Percentiles rank a stretch among this genome's conserved stretches.
Evolutionary conservation across 2,797 vertebrate genomes (phyloP).

Genomic region (Protosalanx chinensis): DNA sequence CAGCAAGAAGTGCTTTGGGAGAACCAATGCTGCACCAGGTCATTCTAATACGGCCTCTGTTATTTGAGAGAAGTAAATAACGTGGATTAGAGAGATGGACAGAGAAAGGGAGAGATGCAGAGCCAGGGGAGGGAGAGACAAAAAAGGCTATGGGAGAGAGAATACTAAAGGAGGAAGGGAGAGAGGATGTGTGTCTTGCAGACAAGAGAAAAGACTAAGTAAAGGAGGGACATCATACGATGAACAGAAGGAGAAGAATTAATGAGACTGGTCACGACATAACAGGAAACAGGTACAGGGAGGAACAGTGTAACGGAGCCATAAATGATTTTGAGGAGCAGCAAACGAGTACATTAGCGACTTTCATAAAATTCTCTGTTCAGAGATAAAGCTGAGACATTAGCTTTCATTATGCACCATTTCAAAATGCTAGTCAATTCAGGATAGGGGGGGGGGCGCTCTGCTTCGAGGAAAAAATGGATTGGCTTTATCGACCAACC

Average conservation of each 20-base stretch:
- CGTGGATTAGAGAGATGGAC: neutral
- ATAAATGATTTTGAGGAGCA: slow-evolving; percentile 19
- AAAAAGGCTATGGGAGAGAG: neutral
- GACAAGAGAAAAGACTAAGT: neutral
- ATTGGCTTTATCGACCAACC: slow-evolving; percentile 53
- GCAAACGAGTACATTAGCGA: slow-evolving; percentile 24
- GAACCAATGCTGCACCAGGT: neutral
- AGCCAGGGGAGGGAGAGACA: neutral
- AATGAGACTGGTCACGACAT: neutral
- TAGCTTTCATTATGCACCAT: slow-evolving; percentile 53
- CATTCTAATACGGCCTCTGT: no score
- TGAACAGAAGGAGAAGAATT: neutral
- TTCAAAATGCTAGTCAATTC: slow-evolving; percentile 42
- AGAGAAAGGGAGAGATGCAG: neutral
- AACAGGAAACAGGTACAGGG: slow-evolving; percentile 7
- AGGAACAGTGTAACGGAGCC: slow-evolving; percentile 14
- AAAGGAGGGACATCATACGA: no score
- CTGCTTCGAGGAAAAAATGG: slow-evolving; percentile 39
- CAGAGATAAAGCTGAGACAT: slow-evolving; percentile 46
- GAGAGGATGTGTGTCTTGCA: neutral
- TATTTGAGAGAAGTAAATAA: neutral
- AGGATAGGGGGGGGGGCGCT: slow-evolving; percentile 32
- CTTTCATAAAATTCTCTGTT: slow-evolving; percentile 30
- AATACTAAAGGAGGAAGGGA: neutral
- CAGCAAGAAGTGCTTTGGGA: neutral